Percentiles rank a stretch among this genome's conserved stretches.
Conservation (phyloP, 2,888 invertebrate genomes). For the Thecocarcelia acutangulata region DNA sequence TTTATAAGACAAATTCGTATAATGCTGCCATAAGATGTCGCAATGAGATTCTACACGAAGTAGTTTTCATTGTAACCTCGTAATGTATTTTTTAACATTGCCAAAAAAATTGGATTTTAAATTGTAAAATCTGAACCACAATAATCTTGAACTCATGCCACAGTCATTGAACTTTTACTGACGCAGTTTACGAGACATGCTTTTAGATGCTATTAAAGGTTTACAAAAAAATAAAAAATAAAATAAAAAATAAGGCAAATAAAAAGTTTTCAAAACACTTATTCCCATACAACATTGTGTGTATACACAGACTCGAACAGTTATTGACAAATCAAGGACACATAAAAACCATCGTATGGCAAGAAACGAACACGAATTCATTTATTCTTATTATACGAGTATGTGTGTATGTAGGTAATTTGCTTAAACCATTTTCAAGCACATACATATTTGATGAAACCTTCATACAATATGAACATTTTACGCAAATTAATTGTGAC, state of each 20-base stretch:
- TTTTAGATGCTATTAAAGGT: slow-evolving; percentile 51
- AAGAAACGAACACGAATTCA: too few relatives aligned
- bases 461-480: not conserved
- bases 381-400: not conserved
- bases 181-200: slow-evolving; percentile 54
- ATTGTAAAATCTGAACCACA: too few relatives aligned
- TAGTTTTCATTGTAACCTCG: too few relatives aligned
- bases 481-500: slow-evolving; percentile 16
- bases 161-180: slow-evolving; percentile 30
- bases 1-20: too few relatives aligned
- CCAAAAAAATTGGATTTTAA: too few relatives aligned
- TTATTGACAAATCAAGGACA: not conserved
- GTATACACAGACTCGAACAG: slow-evolving; percentile 20
- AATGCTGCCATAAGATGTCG: too few relatives aligned
- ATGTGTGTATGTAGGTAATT: not conserved
- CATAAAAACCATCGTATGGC: not conserved
- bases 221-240: slow-evolving; percentile 26
- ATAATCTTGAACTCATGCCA: not conserved
- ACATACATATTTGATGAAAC: not conserved
- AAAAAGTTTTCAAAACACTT: slow-evolving; percentile 48
- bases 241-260: slow-evolving; percentile 1
- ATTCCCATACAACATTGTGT: not conserved
- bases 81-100: too few relatives aligned
- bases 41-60: too few relatives aligned
- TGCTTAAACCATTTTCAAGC: not conserved